Base-by-base conservation (phyloP, 2,797 vertebrate genomes). In the Gallirallus australis region DNA sequence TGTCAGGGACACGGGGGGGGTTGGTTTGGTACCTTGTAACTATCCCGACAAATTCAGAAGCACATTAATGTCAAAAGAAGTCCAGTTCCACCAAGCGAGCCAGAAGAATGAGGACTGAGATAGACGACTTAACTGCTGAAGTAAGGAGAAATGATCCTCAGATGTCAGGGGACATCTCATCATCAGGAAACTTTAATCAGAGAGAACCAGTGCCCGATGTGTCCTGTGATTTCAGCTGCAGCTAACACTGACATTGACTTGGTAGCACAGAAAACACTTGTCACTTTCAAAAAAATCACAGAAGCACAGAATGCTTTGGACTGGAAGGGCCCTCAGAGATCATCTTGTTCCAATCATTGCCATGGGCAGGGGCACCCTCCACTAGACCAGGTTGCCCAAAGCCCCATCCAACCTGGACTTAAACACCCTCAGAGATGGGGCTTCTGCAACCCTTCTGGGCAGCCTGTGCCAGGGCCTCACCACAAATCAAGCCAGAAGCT, bases 21-120 rank as follows among this genome's bases (percentile, higher is more conserved):
- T 94, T 61, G n/a, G 63, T 83, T 85, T 52, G 85, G 88, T 93
- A 90, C 70, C 79, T 89, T 79, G 56, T 78, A 93, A 86, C 89
- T 37, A 35, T 24, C 63, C 66, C 6, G 23, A 48, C 40, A 71
- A 80, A 50, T 61, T 65, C 79, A 61, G 72, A 66, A 77, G 82
- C 70, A 73, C 77, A 37, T 79, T 53, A 40, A 66, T 35, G 85
- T 69, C 66, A 76, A 76, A 91, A 80, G 82, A 81, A 93, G 69
- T 11, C 76, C 57, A 40, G 81, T 80, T 89, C 75, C 89, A 89
- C 40, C 81, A 48, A 89, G 70, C 18, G 14, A 76, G 64, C 54
- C 56, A 28, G 65, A 91, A 95, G 63, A 84, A 80, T 79, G 50
- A 88, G 77, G 70, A 35, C 70, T 35, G 66, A 91, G 52, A 82